phyloP scores from a whole-genome alignment of 2,113 vertebrate genomes.

The Zapornia atra region DNA sequence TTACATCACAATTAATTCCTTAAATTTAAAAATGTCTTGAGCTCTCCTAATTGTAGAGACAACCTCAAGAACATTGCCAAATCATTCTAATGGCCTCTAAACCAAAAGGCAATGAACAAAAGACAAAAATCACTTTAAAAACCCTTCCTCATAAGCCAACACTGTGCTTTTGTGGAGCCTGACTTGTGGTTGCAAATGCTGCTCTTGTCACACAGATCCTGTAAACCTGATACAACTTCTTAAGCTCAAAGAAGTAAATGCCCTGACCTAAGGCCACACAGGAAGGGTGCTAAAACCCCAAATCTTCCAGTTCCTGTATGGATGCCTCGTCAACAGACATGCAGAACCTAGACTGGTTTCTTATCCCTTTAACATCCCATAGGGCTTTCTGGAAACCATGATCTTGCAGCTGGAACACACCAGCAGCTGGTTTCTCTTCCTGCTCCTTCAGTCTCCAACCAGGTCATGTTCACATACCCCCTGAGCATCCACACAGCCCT shows the following conservation, averaged over 20 bases:
- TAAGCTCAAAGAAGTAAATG: not conserved
- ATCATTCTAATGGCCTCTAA: constrained; percentile 26
- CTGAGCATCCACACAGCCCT: not conserved
- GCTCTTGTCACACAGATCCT: not conserved
- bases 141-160: not conserved
- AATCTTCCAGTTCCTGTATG: not conserved
- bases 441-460: not conserved
- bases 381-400: not conserved
- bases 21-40: constrained; percentile 33
- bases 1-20: constrained; percentile 47
- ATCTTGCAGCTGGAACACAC: not conserved
- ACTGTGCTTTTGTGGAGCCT: not conserved
- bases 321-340: not conserved
- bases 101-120: not conserved
- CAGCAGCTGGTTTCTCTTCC: not conserved
- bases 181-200: accelerated
- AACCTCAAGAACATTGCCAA: constrained; percentile 39
- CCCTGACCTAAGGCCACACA: not conserved
- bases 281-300: not conserved
- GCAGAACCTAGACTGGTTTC: not conserved
- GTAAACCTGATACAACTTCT: not conserved
- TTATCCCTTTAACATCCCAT: not conserved
- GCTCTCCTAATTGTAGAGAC: not conserved
- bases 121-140: not conserved
- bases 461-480: not conserved